These are phyloP conservation scores for Caenorhabditis parvicauda DNA, from an alignment of 2,888 invertebrate species.

Conservation along the genomic window DNA sequence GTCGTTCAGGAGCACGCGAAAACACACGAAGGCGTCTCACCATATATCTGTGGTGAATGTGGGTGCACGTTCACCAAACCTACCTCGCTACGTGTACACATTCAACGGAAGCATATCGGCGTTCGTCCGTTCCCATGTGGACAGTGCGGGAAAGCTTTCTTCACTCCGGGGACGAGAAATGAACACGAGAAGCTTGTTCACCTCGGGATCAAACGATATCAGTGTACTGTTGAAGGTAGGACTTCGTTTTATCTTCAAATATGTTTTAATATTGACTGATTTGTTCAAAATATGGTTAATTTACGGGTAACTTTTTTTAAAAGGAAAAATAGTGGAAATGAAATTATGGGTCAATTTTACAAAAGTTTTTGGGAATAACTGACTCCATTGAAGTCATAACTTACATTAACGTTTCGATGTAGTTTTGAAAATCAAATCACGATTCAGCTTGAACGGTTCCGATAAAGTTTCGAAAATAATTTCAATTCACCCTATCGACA, in stretches of 20 bases:
- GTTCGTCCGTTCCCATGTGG: conserved; percentile 32
- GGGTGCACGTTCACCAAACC: conserved; percentile 28
- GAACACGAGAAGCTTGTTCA: conserved; percentile 52
- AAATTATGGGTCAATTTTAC: too few relatives aligned
- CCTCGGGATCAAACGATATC: conserved; percentile 34
- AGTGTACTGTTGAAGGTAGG: conserved; percentile 18
- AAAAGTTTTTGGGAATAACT: neutral
- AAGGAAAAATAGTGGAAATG: neutral
- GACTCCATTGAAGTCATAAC: neutral
- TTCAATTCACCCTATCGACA: too few relatives aligned
- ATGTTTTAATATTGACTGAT: conserved; percentile 1
- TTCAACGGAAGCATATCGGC: conserved; percentile 38
- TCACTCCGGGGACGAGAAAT: conserved; percentile 32
- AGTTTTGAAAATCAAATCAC: too few relatives aligned
- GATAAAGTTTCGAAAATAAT: too few relatives aligned
- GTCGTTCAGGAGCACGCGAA: conserved; percentile 42
- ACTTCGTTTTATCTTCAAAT: neutral
- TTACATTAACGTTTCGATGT: neutral
- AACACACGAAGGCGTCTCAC: conserved; percentile 47
- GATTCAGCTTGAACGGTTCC: too few relatives aligned
- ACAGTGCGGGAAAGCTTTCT: conserved; percentile 41
- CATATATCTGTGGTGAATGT: conserved; percentile 42
- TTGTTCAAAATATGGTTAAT: conserved; percentile 7
- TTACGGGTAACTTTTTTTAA: neutral
- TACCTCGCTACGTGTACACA: conserved; percentile 40